Base-by-base conservation (phyloP, 2,113 vertebrate species). In the Dicaeum eximium region DNA sequence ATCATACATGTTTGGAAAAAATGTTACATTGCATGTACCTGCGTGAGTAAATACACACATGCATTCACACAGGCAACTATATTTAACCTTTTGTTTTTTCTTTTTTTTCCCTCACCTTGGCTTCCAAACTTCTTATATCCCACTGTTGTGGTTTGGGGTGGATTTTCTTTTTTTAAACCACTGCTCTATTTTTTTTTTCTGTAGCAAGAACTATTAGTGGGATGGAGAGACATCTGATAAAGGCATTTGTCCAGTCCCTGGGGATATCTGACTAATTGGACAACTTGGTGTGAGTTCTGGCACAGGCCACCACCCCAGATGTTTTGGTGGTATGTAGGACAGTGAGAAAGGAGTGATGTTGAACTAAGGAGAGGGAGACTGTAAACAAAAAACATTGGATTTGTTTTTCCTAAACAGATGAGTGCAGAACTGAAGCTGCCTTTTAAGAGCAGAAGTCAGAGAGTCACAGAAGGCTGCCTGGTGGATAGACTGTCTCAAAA, bases 211-310 rank as follows among this genome's bases (percentile, higher is more conserved):
- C 61, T 61, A 14, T 74, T 70, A 67, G 57, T 88, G 69, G 57
- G 53, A 38, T 79, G 57, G 57, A 51, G 53, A 89, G 48, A 72
- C 25, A 71, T 93, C 56, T 64, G 77, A 87, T 67, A 70, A 6
- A 95, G 53, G 53, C 44, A 37, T 91, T 92, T 86, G n/a, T 89
- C 80, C 44, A 81, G 0, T 75, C 91, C 73, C 28, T 75, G 35
- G 25, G 61, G 80, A 79, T 53, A 69, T 74, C 69, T 74, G 73
- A 53, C 82, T 61, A 51, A 21, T 10, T 62, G 79, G 71, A 92
- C 60, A 83, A 70, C 75, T 78, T 84, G 57, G 71, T 94, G 80
- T 92, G 88, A 92, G 60, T 93, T 96, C 92, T 93, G 94, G 90
- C 93, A 86, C 1, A 0, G n/a, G 31, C 48, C 57, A 70, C 30